Evolutionary conservation across 2,113 vertebrate species (phyloP).

Genomic region (Osmerus eperlanus): DNA sequence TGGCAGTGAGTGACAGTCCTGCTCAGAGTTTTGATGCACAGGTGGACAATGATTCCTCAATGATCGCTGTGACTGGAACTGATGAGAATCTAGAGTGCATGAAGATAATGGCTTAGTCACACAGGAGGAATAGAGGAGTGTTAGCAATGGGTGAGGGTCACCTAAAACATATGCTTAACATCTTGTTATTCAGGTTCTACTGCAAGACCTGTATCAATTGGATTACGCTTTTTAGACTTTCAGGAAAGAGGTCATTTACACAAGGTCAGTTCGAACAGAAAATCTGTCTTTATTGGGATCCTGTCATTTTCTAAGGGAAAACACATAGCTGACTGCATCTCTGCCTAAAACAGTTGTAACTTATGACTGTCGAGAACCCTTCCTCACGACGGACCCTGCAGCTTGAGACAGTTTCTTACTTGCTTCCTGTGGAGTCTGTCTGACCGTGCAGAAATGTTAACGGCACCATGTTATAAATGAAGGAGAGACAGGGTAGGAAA

Average conservation of each 20-base stretch:
- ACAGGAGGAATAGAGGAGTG: constrained; percentile 22
- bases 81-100: constrained; percentile 40
- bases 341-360: too few relatives aligned
- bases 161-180: constrained; percentile 39
- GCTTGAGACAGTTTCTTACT: not conserved
- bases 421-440: not conserved
- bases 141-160: constrained; percentile 29
- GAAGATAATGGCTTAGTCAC: constrained; percentile 54
- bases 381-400: not conserved
- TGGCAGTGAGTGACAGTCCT: constrained; percentile 63
- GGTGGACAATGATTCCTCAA: constrained; percentile 65
- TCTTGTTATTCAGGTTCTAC: constrained; percentile 55
- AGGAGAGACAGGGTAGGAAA: constrained; percentile 26
- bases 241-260: constrained; percentile 27
- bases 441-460: constrained; percentile 28
- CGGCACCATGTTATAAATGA: constrained; percentile 37
- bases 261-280: too few relatives aligned
- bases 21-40: constrained; percentile 48
- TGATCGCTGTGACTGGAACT: constrained; percentile 61
- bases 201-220: constrained; percentile 52
- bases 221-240: constrained; percentile 46
- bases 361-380: too few relatives aligned
- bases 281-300: too few relatives aligned
- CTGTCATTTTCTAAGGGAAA: too few relatives aligned
- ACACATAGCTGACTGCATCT: too few relatives aligned